These are phyloP conservation scores for Oreocharis arfaki DNA, from an alignment of 2,113 vertebrate genomes.

Conservation along the genomic window DNA sequence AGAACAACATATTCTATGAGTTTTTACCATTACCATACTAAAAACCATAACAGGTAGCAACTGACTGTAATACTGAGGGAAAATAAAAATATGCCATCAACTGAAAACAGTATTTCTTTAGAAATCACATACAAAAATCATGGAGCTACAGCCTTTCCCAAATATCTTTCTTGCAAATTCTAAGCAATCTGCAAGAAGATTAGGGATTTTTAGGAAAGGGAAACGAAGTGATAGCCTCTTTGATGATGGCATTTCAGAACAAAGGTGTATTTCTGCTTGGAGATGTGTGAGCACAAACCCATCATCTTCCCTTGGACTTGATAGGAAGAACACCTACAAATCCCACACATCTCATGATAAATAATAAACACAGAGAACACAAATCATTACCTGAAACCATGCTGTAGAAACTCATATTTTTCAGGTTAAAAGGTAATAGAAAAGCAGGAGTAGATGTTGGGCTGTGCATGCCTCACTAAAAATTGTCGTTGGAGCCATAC, in stretches of 20 bases:
- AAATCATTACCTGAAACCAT: background rate
- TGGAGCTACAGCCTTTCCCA: background rate
- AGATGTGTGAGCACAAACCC: fast-evolving
- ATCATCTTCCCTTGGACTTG: background rate
- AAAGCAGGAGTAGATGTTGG: background rate
- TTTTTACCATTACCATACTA: background rate
- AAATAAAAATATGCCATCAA: background rate
- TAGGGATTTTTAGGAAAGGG: background rate
- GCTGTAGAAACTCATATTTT: background rate
- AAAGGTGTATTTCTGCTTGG: background rate
- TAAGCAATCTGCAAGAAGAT: background rate
- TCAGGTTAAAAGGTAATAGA: background rate
- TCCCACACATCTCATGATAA: background rate
- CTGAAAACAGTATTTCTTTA: background rate
- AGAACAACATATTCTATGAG: background rate
- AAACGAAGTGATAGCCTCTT: background rate
- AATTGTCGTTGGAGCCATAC: background rate
- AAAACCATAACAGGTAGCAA: background rate
- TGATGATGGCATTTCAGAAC: background rate
- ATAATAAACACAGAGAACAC: background rate
- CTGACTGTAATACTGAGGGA: background rate
- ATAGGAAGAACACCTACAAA: background rate
- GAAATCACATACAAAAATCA: background rate
- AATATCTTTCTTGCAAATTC: background rate
- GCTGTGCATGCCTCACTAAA: background rate